phyloP scores from a whole-genome alignment of 2,113 vertebrate genomes.

The Nothobranchius kuhntae region DNA sequence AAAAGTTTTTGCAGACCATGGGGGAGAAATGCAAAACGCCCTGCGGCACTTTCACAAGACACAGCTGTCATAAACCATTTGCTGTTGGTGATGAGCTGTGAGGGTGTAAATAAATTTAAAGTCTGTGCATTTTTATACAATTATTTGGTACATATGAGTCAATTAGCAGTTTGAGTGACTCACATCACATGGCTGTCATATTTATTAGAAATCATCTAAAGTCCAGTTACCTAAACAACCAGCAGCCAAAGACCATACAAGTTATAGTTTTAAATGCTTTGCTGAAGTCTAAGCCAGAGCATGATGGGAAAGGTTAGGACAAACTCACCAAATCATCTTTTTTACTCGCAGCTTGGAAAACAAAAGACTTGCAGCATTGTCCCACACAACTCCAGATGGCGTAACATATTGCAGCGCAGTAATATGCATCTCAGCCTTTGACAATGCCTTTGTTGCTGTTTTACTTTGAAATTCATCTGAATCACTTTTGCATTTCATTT shows the following conservation, averaged over 20 bases:
- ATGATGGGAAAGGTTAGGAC: slow-evolving; percentile 5
- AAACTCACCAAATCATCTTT: slow-evolving; percentile 35
- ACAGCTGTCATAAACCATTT: background rate
- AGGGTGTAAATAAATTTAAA: slow-evolving; percentile 7
- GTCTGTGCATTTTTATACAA: background rate
- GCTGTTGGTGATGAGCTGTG: slow-evolving; percentile 8
- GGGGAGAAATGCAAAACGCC: background rate
- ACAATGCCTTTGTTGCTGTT: slow-evolving; percentile 59
- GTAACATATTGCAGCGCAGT: slow-evolving; percentile 53
- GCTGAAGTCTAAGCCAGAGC: background rate
- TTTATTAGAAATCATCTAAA: background rate
- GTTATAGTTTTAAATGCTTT: background rate
- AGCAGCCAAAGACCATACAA: background rate
- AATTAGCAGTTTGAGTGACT: background rate
- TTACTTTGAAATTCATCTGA: slow-evolving; percentile 61
- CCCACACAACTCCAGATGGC: slow-evolving; percentile 74
- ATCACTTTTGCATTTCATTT: slow-evolving; percentile 59
- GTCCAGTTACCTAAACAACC: background rate
- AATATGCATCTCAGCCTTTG: slow-evolving; percentile 50
- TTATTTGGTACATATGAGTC: background rate
- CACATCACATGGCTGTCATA: background rate
- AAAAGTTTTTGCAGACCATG: background rate
- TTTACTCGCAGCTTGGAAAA: slow-evolving; percentile 50
- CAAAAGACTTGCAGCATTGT: slow-evolving; percentile 40
- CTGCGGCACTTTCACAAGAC: no score